Evolutionary conservation across 1,140 invertebrate species (phyloP), one percentile per base, ranked within the genome.

Genomic region (Drosophila burlai): DNA sequence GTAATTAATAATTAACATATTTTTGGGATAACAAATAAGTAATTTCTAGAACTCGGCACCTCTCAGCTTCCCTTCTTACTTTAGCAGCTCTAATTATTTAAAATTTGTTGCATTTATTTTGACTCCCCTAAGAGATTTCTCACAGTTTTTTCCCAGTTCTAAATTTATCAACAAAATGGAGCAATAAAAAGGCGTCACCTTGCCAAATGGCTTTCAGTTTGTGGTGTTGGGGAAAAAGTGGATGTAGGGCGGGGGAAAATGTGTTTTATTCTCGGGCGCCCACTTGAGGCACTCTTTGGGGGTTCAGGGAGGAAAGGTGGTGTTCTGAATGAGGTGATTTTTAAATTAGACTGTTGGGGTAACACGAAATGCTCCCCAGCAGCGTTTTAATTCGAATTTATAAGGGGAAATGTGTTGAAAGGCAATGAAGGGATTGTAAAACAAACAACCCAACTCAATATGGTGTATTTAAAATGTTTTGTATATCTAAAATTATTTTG

Each of bases 1-100:
- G 55, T 77, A 90, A 89, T 89, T 90, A 89, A 90, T 89, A 85
- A 85, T 85, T 81, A 89, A 84, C 85, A 89, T 90, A 90, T 89
- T 89, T 89, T 79, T 61, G 59, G 75, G 74, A 76, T 76, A 90
- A 65, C 47, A 83, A 87, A 89, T 89, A 89, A 89, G 66, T 89
- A 81, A 89, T 76, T 66, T 11, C 54, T 52, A 55, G 43, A 36
- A 71, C 73, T 81, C 52, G 47, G 29, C 50, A 57, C 81, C 36
- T 47, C 59, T 50, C 0, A 15, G 11, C 9, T 73, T 54, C 72
- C 62, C 68, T 71, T 26, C 26, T 66, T 52, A 54, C 50, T 24
- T 64, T 31, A 59, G 43, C 76, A 61, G 47, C 43, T 87, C 63
- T 81, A 84, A 86, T 82, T 87, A 69, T 89, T 87, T 64, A 62